Base-by-base conservation (phyloP, 30 jellyfish, hydroid and myxozoan genomes). In the Sanderia malayensis region DNA sequence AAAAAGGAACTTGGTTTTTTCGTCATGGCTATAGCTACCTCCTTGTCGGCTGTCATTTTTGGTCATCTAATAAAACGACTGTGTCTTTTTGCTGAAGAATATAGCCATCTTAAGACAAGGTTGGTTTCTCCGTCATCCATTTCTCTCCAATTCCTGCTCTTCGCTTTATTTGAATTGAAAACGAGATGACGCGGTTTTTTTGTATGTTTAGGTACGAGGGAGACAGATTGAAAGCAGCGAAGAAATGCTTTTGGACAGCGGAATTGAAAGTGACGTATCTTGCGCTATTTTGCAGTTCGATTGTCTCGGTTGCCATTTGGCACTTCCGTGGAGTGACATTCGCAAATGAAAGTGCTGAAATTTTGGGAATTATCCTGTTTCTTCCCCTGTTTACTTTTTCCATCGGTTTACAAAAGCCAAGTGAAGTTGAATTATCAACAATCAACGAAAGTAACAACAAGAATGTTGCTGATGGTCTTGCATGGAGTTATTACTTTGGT, bases 401-500 rank as follows among this genome's bases (percentile, higher is more conserved):
- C 0, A 34, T 77, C 21, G 86, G 82, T 41, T 65, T 76, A 11
- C 71, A 37, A 13, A 18, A 26, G 30, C 74, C 79, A 27, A 79
- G 86, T 17, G 70, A 15, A 26, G 85, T 61, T 33, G 96, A 86
- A 31, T 1, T 75, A 24, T 86, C 96, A 11, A 74, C 60, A 29
- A 41, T 79, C 70, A 86, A 58, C 55, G 96, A 79, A 72, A 52
- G 55, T 11, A 76, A 74, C 58, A 78, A 60, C 34, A 86, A 86
- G 46, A 73, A 86, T 79, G 82, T 86, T 64, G 96, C 96, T 19
- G 89, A 61, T 37, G 96, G 96, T 44, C 25, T 86, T 29, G 96
- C 96, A 0, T 79, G 96, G 96, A 80, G 96, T 24, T 86, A 46
- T 61, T 86, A 86, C 60, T 86, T 70, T 86, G 96, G 96, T 1